Percentiles rank a stretch among this genome's conserved stretches.
These are phyloP conservation scores for Momotus momota DNA, from an alignment of 2,797 vertebrate species.

Conservation along the genomic window DNA sequence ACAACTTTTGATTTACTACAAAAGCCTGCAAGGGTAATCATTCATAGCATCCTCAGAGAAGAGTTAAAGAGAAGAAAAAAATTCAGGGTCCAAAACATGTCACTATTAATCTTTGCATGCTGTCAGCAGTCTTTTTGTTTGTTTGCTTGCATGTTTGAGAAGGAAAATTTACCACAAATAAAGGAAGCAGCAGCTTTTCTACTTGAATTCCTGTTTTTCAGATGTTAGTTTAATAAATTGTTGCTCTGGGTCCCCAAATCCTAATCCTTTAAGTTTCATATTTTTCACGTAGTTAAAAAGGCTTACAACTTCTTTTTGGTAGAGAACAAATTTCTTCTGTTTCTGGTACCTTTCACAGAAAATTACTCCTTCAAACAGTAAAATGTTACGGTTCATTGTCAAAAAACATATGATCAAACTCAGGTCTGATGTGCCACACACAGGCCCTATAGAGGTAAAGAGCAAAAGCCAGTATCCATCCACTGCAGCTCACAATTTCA, in stretches of 20 bases:
- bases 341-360: neutral
- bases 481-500: rapidly evolving
- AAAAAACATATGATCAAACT: neutral
- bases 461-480: neutral
- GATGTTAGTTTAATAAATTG: neutral
- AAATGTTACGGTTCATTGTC: neutral
- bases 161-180: neutral
- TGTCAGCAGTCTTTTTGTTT: neutral
- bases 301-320: neutral
- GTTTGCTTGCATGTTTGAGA: neutral
- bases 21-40: neutral
- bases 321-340: neutral
- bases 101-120: neutral
- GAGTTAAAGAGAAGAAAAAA: neutral
- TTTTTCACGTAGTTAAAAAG: neutral
- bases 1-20: neutral
- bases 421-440: neutral
- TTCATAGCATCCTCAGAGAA: neutral
- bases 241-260: neutral
- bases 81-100: neutral
- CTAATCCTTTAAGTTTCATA: neutral
- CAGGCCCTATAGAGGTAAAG: neutral
- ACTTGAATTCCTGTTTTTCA: neutral
- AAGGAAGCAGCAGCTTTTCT: neutral
- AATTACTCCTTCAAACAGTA: neutral